Evolutionary conservation across 2,113 vertebrate species (phyloP).

Genomic region (Myotis lucifugus): DNA sequence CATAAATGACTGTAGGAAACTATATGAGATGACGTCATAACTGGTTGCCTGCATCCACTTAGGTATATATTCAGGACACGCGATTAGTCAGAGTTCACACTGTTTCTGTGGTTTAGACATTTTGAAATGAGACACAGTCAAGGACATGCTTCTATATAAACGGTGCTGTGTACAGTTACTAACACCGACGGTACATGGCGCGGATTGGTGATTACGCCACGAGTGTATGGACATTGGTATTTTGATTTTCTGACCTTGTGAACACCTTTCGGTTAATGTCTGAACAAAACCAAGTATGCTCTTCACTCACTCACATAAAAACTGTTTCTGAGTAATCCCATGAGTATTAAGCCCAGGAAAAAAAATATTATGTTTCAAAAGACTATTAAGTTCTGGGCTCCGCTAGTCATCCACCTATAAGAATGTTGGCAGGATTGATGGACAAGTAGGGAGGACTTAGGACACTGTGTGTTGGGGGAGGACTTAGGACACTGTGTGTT

Average conservation of each 20-base stretch:
- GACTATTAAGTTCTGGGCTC: neutral
- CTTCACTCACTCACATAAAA: neutral
- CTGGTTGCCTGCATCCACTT: no score
- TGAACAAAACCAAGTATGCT: neutral
- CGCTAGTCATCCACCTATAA: accelerated
- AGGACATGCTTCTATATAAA: no score
- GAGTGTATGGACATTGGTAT: no score
- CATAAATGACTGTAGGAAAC: neutral
- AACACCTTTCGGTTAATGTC: neutral
- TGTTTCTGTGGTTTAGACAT: neutral
- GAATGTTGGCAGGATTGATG: neutral
- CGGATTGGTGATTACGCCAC: accelerated
- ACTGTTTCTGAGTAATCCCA: neutral
- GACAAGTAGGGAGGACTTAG: no score
- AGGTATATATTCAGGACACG: neutral
- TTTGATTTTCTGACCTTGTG: neutral
- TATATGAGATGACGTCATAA: accelerated
- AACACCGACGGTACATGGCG: accelerated
- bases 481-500: accelerated
- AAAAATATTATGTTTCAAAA: neutral
- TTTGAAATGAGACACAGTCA: neutral
- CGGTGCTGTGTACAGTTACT: neutral
- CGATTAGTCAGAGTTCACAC: neutral
- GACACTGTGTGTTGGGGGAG: accelerated
- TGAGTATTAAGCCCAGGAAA: neutral